Evolutionary conservation across 1,140 invertebrate species (phyloP).

Genomic region (Magallana angulata): DNA sequence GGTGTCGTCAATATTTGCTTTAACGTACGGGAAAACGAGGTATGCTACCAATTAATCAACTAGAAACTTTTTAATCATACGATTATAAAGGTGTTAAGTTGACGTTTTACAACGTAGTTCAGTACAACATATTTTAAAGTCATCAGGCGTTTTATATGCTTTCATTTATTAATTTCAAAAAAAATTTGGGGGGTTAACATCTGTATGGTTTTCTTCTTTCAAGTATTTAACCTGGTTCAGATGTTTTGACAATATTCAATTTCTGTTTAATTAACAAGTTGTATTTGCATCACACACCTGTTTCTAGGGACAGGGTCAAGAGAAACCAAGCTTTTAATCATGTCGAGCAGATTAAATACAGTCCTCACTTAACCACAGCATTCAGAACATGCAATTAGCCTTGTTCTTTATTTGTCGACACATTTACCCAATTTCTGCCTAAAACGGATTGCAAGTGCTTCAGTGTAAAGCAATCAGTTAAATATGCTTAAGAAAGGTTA

Average conservation of each 20-base stretch:
- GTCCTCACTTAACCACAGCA: background rate
- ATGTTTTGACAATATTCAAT: background rate
- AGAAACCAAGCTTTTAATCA: background rate
- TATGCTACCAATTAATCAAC: too few relatives aligned
- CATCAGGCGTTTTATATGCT: too few relatives aligned
- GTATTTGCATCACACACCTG: conserved; percentile 15
- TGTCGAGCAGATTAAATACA: conserved; percentile 10
- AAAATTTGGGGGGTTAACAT: too few relatives aligned
- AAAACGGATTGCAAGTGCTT: background rate
- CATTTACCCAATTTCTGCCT: background rate
- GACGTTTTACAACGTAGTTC: too few relatives aligned
- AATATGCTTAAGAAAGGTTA: background rate
- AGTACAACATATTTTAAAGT: too few relatives aligned
- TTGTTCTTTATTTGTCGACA: background rate
- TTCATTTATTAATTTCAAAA: too few relatives aligned
- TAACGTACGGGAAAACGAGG: too few relatives aligned
- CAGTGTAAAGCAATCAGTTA: background rate
- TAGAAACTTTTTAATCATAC: too few relatives aligned
- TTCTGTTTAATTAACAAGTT: background rate
- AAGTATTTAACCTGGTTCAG: too few relatives aligned
- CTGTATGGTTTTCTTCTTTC: too few relatives aligned
- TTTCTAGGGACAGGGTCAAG: background rate
- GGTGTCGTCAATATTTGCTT: too few relatives aligned
- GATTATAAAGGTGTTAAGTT: too few relatives aligned
- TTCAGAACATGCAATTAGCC: background rate